Evolutionary conservation across 1,140 invertebrate genomes (phyloP).

Genomic region (Elysia chlorotica): DNA sequence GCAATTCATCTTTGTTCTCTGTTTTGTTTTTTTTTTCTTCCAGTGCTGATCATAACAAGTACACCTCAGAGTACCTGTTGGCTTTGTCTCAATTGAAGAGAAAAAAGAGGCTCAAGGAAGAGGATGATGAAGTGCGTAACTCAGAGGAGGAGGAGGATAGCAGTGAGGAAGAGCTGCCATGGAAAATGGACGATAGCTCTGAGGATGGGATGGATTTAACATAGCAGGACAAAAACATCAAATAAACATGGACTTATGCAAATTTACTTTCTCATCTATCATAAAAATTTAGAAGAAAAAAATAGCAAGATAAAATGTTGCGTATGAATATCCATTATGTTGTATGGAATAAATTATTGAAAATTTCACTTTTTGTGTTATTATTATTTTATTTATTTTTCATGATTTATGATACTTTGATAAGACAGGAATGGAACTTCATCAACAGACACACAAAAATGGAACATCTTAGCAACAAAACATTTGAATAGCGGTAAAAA

Average conservation of each 20-base stretch:
- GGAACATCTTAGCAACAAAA: too few species aligned
- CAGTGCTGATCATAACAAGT: conserved; percentile 60
- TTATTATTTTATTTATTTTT: too few species aligned
- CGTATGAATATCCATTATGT: too few species aligned
- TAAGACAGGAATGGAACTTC: too few species aligned
- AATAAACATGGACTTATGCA: not conserved
- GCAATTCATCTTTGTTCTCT: not conserved
- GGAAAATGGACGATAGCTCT: conserved; percentile 11
- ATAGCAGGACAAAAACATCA: not conserved
- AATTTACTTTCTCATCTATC: not conserved
- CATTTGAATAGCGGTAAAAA: too few species aligned
- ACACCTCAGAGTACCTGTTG: conserved; percentile 50
- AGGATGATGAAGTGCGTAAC: conserved; percentile 4
- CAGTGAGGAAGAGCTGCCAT: conserved; percentile 14
- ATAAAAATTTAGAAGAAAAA: not conserved
- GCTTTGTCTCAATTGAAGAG: conserved; percentile 38
- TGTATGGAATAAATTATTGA: too few species aligned
- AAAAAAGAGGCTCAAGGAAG: conserved; percentile 23
- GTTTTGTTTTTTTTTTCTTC: conserved; percentile 24
- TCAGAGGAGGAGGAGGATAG: conserved; percentile 22
- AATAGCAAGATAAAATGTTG: too few species aligned
- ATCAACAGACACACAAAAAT: too few species aligned
- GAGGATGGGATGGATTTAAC: conserved; percentile 13
- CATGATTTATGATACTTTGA: too few species aligned
- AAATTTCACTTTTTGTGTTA: too few species aligned